Evolutionary conservation across 2,888 invertebrate genomes (phyloP).

Genomic region (Choristoneura rosaceana): DNA sequence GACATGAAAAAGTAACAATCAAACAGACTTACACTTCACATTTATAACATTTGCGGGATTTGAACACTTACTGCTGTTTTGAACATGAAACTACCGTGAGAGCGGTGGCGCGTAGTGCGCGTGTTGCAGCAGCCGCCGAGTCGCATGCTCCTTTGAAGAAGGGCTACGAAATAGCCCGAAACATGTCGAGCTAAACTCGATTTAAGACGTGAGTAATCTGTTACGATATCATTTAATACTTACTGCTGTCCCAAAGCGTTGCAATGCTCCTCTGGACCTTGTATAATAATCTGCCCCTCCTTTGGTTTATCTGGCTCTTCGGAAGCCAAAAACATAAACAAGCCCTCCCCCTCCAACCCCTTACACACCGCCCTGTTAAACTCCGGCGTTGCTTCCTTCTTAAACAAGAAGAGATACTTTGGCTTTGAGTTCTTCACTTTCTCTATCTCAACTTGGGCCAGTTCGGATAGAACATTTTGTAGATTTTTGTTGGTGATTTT

Average conservation of each 20-base stretch:
- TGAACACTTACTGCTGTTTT: constrained; percentile 78
- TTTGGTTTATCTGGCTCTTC: constrained; percentile 88
- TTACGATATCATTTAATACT: too few relatives aligned
- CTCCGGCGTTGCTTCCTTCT: constrained; percentile 92
- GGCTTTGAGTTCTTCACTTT: constrained; percentile 84
- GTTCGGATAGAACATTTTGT: constrained; percentile 87
- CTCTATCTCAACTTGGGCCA: constrained; percentile 89
- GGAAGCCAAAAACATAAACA: constrained; percentile 88
- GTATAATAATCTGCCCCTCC: constrained; percentile 84
- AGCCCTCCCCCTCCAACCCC: constrained; percentile 84
- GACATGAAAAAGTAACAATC: too few relatives aligned
- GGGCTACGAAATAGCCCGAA: too few relatives aligned
- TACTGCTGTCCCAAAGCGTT: constrained; percentile 86
- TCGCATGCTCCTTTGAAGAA: too few relatives aligned
- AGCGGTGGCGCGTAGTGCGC: too few relatives aligned
- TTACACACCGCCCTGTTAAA: constrained; percentile 90
- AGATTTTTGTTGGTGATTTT: constrained; percentile 88
- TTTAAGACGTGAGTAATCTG: too few relatives aligned
- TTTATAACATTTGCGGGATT: too few relatives aligned
- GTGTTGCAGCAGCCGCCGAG: too few relatives aligned
- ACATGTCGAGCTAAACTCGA: too few relatives aligned
- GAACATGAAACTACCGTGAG: too few relatives aligned
- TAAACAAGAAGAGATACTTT: constrained; percentile 85
- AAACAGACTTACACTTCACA: too few relatives aligned
- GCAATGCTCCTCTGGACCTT: constrained; percentile 83